A percentile compares a stretch with the other conserved stretches of the same genome.
Evolutionary conservation across 2,888 invertebrate species (phyloP).

Genomic region (Campoletis raptor): DNA sequence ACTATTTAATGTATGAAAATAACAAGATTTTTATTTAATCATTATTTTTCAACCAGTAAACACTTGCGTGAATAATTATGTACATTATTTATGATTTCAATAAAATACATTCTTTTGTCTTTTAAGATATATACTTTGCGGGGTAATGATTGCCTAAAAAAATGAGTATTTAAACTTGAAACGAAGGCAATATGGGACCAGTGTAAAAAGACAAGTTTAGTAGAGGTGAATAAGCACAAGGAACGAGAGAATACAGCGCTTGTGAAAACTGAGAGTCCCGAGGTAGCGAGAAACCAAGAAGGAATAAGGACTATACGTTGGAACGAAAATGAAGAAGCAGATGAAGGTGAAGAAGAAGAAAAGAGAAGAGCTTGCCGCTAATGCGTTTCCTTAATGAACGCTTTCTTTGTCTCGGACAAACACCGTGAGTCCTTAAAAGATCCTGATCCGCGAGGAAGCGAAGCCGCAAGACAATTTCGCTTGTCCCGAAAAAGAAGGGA

Average conservation of each 20-base stretch:
- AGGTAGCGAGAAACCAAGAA: slow-evolving; percentile 48
- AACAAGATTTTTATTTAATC: neutral
- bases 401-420: slow-evolving; percentile 82
- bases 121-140: neutral
- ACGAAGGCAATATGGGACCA: slow-evolving; percentile 21
- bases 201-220: slow-evolving; percentile 39
- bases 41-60: neutral
- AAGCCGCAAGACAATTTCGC: slow-evolving; percentile 73
- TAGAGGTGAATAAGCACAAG: slow-evolving; percentile 52
- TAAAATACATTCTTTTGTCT: neutral
- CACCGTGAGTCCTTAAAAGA: slow-evolving; percentile 75
- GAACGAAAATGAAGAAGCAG: slow-evolving; percentile 61
- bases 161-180: slow-evolving; percentile 30
- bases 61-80: neutral
- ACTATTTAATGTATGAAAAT: neutral
- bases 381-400: slow-evolving; percentile 83
- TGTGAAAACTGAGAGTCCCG: slow-evolving; percentile 61
- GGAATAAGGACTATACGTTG: slow-evolving; percentile 35
- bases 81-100: neutral
- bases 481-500: slow-evolving; percentile 63
- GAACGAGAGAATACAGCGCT: slow-evolving; percentile 68
- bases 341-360: slow-evolving; percentile 63
- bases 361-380: slow-evolving; percentile 77
- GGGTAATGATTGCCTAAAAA: neutral
- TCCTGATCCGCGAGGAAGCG: slow-evolving; percentile 72